phyloP scores from a whole-genome alignment of 2,113 vertebrate species.

The Zosterops hypoxanthus region DNA sequence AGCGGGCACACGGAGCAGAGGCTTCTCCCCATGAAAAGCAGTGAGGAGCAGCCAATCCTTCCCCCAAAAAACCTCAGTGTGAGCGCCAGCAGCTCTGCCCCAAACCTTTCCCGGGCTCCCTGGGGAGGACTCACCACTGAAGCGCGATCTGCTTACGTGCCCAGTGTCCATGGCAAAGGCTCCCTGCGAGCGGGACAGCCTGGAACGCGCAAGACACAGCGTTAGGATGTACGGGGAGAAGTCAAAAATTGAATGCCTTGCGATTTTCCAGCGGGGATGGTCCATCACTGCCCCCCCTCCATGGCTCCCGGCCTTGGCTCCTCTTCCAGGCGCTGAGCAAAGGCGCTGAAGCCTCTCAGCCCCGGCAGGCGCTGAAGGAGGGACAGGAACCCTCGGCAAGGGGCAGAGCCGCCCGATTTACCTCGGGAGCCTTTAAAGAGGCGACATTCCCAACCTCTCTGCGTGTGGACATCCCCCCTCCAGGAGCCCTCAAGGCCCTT shows the following conservation, averaged over 20 bases:
- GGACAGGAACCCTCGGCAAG: not conserved
- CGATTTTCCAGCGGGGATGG: not conserved
- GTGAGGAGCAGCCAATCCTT: fast-evolving
- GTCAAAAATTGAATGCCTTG: fast-evolving
- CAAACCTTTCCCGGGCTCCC: not conserved
- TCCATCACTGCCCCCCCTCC: not conserved
- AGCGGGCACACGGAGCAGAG: fast-evolving
- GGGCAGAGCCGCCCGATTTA: not conserved
- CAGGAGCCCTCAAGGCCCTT: not conserved
- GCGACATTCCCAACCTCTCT: not conserved
- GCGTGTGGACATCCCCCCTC: fast-evolving
- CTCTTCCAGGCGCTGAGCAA: not conserved
- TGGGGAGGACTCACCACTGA: not conserved
- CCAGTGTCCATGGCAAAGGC: constrained; percentile 13
- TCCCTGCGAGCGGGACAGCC: not conserved
- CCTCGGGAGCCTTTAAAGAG: fast-evolving
- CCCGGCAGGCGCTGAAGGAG: not conserved
- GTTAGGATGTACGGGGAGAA: not conserved
- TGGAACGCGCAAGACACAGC: fast-evolving
- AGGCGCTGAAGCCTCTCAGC: not conserved
- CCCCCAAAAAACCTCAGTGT: not conserved
- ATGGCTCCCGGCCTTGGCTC: not conserved
- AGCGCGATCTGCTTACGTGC: not conserved
- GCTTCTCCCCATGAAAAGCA: not conserved
- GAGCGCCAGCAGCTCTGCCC: not conserved